Evolutionary conservation across 2,797 vertebrate species (phyloP).

Genomic region (Neostethus bicornis): DNA sequence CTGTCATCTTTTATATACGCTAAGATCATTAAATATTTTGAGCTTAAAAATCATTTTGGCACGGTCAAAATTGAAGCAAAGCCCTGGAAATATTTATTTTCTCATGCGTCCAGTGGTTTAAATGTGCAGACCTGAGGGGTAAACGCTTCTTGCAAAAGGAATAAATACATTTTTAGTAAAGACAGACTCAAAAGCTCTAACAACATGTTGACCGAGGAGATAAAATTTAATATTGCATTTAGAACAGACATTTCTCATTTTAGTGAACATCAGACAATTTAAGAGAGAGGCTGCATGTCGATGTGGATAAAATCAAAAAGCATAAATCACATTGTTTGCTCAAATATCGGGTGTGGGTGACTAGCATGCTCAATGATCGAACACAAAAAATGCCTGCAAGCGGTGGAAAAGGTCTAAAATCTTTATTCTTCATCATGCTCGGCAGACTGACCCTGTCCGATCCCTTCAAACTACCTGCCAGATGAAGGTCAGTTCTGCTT

Average conservation of each 20-base stretch:
- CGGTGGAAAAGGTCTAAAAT: slow-evolving; percentile 16
- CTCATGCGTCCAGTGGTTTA: background rate
- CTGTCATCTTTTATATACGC: background rate
- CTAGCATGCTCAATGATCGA: background rate
- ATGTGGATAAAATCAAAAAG: background rate
- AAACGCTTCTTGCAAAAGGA: background rate
- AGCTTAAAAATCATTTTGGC: background rate
- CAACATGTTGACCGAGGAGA: background rate
- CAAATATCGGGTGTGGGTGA: background rate
- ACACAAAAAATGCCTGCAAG: background rate
- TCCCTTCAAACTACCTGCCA: slow-evolving; percentile 48
- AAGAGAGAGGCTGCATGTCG: background rate
- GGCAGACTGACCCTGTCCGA: slow-evolving; percentile 28
- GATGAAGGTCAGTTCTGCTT: slow-evolving; percentile 52
- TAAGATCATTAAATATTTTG: background rate
- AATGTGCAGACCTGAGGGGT: background rate
- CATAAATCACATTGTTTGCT: background rate
- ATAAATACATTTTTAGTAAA: too few species aligned
- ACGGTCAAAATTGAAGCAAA: background rate
- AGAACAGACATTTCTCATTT: background rate
- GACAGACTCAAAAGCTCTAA: background rate
- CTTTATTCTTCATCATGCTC: slow-evolving; percentile 34
- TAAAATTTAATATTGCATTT: background rate
- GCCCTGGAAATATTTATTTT: background rate
- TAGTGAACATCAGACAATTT: background rate